phyloP scores from a whole-genome alignment of 2,888 invertebrate genomes.

The Noctuana brunneofusca region DNA sequence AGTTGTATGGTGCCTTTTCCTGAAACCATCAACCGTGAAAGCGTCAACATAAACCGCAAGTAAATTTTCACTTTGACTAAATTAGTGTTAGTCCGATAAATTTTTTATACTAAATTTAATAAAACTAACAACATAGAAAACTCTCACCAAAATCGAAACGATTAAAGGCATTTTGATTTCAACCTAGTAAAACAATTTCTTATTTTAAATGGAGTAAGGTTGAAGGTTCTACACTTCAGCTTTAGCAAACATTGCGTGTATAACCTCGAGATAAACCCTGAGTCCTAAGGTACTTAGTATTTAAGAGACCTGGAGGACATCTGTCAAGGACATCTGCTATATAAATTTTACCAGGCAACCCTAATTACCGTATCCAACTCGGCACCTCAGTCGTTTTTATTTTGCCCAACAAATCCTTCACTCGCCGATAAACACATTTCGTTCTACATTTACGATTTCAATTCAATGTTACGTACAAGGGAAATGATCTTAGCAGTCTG shows the following conservation, averaged over 20 bases:
- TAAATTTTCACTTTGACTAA: too few relatives aligned
- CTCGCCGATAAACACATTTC: slow-evolving; percentile 53
- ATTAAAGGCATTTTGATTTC: too few relatives aligned
- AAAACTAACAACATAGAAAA: too few relatives aligned
- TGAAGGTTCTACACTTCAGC: too few relatives aligned
- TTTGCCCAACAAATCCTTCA: slow-evolving; percentile 54
- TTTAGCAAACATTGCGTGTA: neutral
- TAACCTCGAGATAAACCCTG: neutral
- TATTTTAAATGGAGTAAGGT: too few relatives aligned
- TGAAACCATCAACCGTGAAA: too few relatives aligned
- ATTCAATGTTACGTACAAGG: slow-evolving; percentile 42
- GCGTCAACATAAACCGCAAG: too few relatives aligned
- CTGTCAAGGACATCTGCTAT: neutral
- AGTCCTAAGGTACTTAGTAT: neutral
- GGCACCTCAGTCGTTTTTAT: slow-evolving; percentile 53
- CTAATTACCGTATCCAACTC: slow-evolving; percentile 37
- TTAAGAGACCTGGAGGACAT: neutral
- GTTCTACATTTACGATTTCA: slow-evolving; percentile 52
- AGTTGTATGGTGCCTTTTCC: too few relatives aligned
- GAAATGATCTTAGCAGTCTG: slow-evolving; percentile 29
- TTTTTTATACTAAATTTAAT: too few relatives aligned
- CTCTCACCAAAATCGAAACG: too few relatives aligned
- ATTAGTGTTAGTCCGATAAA: too few relatives aligned
- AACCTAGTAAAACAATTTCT: too few relatives aligned
- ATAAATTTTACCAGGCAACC: neutral